Evolutionary conservation across 2,797 vertebrate genomes (phyloP), one percentile per base, ranked within the genome.

Genomic region (Tauraco hartlaubi): DNA sequence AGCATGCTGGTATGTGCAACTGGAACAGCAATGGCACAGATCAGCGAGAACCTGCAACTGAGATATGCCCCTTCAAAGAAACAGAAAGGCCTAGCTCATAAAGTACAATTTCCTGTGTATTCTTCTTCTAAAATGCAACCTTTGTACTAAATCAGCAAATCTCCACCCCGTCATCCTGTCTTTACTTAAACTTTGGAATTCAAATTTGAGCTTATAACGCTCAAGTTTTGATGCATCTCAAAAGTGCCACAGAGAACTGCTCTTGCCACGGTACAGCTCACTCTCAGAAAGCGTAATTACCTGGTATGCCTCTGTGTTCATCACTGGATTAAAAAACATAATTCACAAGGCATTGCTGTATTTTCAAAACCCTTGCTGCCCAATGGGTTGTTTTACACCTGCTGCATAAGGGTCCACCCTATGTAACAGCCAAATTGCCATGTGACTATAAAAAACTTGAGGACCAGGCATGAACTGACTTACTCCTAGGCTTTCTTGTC

Each of bases 11-110:
- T 59, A 37, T 35, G 8, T 3, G 43, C 61, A 44, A 1, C 71
- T 66, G 68, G 39, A 31, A 21, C 31, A 64, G 41, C 37, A 26
- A 7, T 1, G 23, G 39, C 68, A 37, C 25, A 10, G 64, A 29
- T 10, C 39, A 13, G 9, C 0, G 37, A 75, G 35, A 35, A 37
- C 1, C 49, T 2, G 9, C 8, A 33, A 1, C 61, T 14, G 15
- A 62, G 49, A 73, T 12, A 11, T 0, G 6, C 15, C 22, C 46
- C 18, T 17, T 31, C 44, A 2, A 12, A 2, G 61, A 16, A 51
- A 31, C n/a, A 52, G 77, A 76, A 48, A 25, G 61, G n/a, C 58
- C 80, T 41, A 49, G 79, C 51, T n/a, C 49, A 2, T 1, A 2
- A 39, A 35, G 29, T 3, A 9, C 3, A 1, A 1, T 68, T 67